A percentile compares a stretch with the other conserved stretches of the same genome.
These are phyloP conservation scores for Colaptes auratus DNA, from an alignment of 2,113 vertebrate species.

Conservation along the genomic window DNA sequence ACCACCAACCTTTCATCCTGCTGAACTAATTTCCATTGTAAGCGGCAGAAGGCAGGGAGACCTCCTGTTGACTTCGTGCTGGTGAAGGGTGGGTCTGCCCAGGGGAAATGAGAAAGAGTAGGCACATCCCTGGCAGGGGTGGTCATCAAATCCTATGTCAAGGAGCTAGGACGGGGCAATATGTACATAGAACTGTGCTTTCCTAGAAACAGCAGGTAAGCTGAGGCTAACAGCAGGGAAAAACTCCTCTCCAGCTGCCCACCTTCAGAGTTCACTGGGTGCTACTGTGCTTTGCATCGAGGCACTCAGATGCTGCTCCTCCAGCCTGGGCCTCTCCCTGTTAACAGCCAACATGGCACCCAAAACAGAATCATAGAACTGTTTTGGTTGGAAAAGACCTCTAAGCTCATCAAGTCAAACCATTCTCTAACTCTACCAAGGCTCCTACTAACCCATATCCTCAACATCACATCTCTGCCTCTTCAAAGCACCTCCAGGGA, in stretches of 20 bases:
- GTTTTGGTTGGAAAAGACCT: too few species aligned
- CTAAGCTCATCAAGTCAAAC: too few species aligned
- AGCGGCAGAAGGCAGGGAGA: neutral
- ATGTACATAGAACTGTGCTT: fast-evolving
- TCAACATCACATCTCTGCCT: too few species aligned
- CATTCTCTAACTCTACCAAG: too few species aligned
- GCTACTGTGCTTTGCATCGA: neutral
- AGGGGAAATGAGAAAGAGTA: neutral
- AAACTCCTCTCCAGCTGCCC: neutral
- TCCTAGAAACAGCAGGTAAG: neutral
- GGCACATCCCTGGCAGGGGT: neutral
- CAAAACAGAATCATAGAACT: neutral
- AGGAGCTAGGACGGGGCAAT: fast-evolving
- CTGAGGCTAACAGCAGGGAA: fast-evolving
- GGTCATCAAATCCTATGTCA: fast-evolving
- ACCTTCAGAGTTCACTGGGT: neutral
- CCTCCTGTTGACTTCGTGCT: fast-evolving
- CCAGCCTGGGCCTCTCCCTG: neutral
- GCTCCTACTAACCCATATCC: too few species aligned
- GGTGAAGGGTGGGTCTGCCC: neutral
- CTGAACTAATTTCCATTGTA: conserved; percentile 24
- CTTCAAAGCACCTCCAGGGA: too few species aligned
- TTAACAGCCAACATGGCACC: neutral
- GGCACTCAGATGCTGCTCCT: neutral
- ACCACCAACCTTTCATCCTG: conserved; percentile 44